A percentile compares a stretch with the other conserved stretches of the same genome.
Conservation (phyloP, 2,113 vertebrate genomes). For the Pongo pygmaeus region DNA sequence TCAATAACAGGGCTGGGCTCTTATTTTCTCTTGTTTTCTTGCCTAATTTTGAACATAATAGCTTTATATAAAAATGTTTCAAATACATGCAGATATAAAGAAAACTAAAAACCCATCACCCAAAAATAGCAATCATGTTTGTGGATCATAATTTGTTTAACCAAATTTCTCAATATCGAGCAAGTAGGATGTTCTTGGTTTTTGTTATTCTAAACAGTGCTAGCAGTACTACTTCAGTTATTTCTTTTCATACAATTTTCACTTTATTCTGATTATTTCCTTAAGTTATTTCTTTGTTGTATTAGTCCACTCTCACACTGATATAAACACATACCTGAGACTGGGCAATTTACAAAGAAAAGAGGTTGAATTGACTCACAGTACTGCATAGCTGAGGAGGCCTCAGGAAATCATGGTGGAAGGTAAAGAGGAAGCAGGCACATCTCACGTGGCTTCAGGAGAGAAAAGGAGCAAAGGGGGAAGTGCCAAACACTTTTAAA, state of each 20-base stretch:
- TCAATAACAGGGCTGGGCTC: rapidly evolving
- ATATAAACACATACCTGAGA: too few relatives aligned
- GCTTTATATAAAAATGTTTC: neutral
- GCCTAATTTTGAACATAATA: neutral
- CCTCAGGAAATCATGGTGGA: too few relatives aligned
- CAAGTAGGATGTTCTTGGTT: neutral
- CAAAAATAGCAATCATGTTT: neutral
- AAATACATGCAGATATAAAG: neutral
- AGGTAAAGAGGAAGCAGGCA: too few relatives aligned
- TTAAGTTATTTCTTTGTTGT: too few relatives aligned
- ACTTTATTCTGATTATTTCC: neutral
- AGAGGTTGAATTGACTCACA: too few relatives aligned
- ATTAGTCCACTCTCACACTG: too few relatives aligned
- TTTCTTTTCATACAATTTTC: rapidly evolving
- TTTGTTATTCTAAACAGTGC: neutral
- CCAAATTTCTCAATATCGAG: neutral
- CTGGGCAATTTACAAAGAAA: too few relatives aligned
- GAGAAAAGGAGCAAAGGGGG: too few relatives aligned
- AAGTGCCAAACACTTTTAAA: too few relatives aligned
- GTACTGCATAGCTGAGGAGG: too few relatives aligned
- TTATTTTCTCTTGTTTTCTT: neutral
- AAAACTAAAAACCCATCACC: neutral
- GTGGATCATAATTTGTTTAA: neutral
- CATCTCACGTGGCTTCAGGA: too few relatives aligned
- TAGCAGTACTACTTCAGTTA: neutral